Conservation (phyloP, 1,140 invertebrate species). For the Palaemon carinicauda region DNA sequence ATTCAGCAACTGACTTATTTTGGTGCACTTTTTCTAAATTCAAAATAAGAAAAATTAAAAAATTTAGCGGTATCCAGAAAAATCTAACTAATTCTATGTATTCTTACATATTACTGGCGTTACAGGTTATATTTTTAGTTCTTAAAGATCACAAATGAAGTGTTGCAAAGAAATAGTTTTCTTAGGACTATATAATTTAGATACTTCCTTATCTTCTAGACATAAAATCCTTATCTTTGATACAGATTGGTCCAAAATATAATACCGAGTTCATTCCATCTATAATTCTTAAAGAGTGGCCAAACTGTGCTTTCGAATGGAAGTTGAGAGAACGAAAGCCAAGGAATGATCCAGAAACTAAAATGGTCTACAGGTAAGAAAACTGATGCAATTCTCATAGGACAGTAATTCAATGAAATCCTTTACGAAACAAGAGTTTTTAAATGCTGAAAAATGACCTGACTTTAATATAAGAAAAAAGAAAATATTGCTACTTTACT, state of each 20-base stretch:
- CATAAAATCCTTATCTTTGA: neutral
- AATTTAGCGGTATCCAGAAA: no score
- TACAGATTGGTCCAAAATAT: slow-evolving; percentile 37
- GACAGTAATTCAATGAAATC: no score
- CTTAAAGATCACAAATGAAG: neutral
- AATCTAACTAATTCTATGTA: no score
- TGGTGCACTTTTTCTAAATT: neutral
- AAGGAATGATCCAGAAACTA: slow-evolving; percentile 65
- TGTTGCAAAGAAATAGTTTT: neutral
- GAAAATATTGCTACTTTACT: no score
- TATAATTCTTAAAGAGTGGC: slow-evolving; percentile 68
- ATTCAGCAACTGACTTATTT: neutral
- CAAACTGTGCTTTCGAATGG: slow-evolving; percentile 73
- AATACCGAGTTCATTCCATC: slow-evolving; percentile 59
- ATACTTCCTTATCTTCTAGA: neutral
- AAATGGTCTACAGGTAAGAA: slow-evolving; percentile 64
- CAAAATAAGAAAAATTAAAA: no score
- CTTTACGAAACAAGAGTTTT: no score
- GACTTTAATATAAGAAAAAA: no score
- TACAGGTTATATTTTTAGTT: no score
- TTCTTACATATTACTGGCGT: no score
- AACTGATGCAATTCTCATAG: neutral
- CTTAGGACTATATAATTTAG: neutral
- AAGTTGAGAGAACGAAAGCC: slow-evolving; percentile 68
- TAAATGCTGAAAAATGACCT: no score